Conservation (phyloP, 1,140 invertebrate species). For the Drosophila sucinea region DNA sequence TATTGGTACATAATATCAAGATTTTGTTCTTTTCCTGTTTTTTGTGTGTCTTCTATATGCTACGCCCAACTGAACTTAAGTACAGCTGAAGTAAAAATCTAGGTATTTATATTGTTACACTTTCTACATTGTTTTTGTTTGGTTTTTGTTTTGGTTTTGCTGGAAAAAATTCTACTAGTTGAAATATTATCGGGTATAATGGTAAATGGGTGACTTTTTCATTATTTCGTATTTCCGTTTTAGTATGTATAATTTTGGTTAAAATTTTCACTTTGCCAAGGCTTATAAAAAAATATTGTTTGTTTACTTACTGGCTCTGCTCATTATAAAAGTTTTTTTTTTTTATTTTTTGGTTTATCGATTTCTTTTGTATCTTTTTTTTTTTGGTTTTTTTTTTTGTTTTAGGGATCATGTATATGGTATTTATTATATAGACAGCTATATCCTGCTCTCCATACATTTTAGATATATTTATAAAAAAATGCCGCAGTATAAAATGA, state of each 20-base stretch:
- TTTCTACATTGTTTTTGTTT: constrained; percentile 36
- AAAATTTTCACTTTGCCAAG: constrained; percentile 74
- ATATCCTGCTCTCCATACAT: constrained; percentile 52
- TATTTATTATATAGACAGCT: constrained; percentile 70
- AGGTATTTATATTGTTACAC: constrained; percentile 20
- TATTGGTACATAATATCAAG: no score
- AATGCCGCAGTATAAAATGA: constrained; percentile 77
- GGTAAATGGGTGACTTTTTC: constrained; percentile 39
- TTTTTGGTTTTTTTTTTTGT: background rate
- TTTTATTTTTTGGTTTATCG: background rate
- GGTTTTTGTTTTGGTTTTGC: constrained; percentile 16
- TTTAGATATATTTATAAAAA: constrained; percentile 58
- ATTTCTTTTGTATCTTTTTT: constrained; percentile 1
- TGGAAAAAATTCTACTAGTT: constrained; percentile 77
- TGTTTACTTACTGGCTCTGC: constrained; percentile 70
- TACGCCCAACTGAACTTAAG: constrained; percentile 26
- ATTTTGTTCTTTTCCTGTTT: constrained; percentile 6
- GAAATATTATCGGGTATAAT: constrained; percentile 56
- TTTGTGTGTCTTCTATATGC: constrained; percentile 7
- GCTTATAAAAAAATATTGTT: constrained; percentile 78
- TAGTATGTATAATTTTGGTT: constrained; percentile 68
- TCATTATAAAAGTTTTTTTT: constrained; percentile 66
- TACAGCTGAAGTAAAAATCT: constrained; percentile 44
- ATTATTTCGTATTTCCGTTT: constrained; percentile 24
- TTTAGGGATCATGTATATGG: constrained; percentile 55